Evolutionary conservation across 1,140 invertebrate species (phyloP), one percentile per base, ranked within the genome.

Genomic region (Papilio machaon): DNA sequence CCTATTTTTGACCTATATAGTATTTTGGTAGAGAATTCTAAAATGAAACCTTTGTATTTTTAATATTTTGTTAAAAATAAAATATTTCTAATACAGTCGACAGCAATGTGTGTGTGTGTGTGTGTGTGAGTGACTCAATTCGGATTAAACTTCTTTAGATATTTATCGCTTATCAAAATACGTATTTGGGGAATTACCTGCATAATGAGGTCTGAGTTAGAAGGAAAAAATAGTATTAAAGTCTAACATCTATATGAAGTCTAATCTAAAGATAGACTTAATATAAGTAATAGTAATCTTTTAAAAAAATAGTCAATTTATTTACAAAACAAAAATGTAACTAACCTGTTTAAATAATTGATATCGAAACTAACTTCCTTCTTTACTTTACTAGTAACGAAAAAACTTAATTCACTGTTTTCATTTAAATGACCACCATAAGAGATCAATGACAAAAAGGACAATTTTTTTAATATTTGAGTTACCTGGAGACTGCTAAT

Each of bases 171-270:
- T 75, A 75, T 75, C 73, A 75, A 8, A 47, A 75, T 30, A 47
- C 47, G 43, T 74, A 52, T 75, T 47, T 75, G 73, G 73, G 73
- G 73, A 75, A 52, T 49, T 47, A 75, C 73, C 47, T 23, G 46
- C 47, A 47, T 58, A n/a, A 2, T 67, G 13, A 35, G 23, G 13
- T 67, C 30, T 15, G 15, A 9, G 11, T 13, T 67, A 67, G 4
- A 67, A 11, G 9, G 23, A 11, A 11, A 10, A 23, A 67, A 67
- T 35, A 35, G 7, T 8, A 1, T n/a, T 58, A 1, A n/a, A 58
- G 17, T 8, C 5, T 17, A 54, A 1, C 2, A 38, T 38, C 38
- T 38, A 58, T 1, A 58, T 58, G 6, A n/a, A 58, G 17, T n/a
- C 5, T 17, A n/a, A 1, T 58, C n/a, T 58, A 58, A 58, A 58